Evolutionary conservation across 2,888 invertebrate genomes (phyloP), one percentile per base, ranked within the genome.

Genomic region (Globia sparganii): DNA sequence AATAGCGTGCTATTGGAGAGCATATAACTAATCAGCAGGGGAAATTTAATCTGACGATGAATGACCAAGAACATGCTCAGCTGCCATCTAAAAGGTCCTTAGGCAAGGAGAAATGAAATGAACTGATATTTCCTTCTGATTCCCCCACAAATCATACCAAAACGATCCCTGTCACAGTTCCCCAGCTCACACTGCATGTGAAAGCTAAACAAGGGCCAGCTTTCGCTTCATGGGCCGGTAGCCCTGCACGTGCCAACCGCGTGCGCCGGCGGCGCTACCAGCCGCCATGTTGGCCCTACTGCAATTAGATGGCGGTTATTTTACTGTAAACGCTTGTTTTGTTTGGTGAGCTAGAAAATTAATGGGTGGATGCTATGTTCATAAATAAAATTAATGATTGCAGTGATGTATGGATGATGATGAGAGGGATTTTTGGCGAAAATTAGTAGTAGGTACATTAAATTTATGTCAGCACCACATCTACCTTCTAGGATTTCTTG

Each of bases 171-270:
- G 71, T 80, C 87, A 86, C 74, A 89, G 69, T 72, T 28, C 5
- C 28, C 11, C 73, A 78, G 40, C 80, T 84, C 81, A 11, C 43
- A 56, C 40, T 66, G 49, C 71, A 80, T 84, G 90, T 89, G 92
- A 93, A 92, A 93, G 90, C 89, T 87, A 86, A 78, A 75, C 68
- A 79, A 88, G 86, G 90, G 88, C 89, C 86, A 86, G 85, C 90
- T 90, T 91, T 92, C 92, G 89, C 90, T 89, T 87, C 79, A 83
- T 81, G 88, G 88, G 79, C 86, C 79, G 86, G 86, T 88, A 87
- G 84, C 75, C 87, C 81, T 85, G 85, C 90, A 89, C 87, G 90
- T 88, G 87, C 78, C 70, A 65, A 61, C 80, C 70, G 86, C 89
- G 73, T 86, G 88, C 85, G 49, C 68, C 40, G 1, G 74, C 40